Base-by-base conservation (phyloP, 53 echinoderm and acorn worm species). In the Holothuria scabra region DNA sequence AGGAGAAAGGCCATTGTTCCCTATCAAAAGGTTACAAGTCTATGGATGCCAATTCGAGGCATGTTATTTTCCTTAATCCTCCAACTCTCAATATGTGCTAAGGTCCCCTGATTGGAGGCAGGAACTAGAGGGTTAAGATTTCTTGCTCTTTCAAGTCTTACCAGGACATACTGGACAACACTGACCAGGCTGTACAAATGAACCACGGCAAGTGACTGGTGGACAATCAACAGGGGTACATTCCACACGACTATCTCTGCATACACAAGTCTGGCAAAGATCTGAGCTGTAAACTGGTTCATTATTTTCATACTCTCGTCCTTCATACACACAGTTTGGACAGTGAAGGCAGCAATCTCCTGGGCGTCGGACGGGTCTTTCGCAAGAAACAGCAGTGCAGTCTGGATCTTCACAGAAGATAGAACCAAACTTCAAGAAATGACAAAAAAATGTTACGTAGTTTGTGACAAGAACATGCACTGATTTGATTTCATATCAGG, bases 91-190 rank as follows among this genome's bases (percentile, higher is more conserved):
- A n/a, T n/a, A n/a, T n/a, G n/a, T n/a, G n/a, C n/a, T n/a, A n/a
- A n/a, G n/a, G n/a, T n/a, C n/a, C n/a, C n/a, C n/a, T n/a, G n/a
- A n/a, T n/a, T n/a, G n/a, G n/a, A n/a, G n/a, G n/a, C n/a, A n/a
- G n/a, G n/a, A n/a, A 41, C 41, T 41, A 10, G 7, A 8, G 7
- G 7, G 41, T 8, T 6, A 41, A 41, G 41, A 4, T 41, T 41
- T 41, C 8, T 41, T 41, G 0, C 41, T 10, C 41, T 41, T 41
- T 41, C 10, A 41, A 41, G 41, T 52, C 87, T 69, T 23, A 87
- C 87, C 61, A 41, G 52, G 37, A 55, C 96, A 93, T 46, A 74
- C 84, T n/a, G 59, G 90, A 62, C 96, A 96, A 72, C 96, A 96
- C 85, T 96, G 85, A 28, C 92, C 90, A 9, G 87, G 56, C 32